Percentiles rank a stretch among this genome's conserved stretches.
Evolutionary conservation across 2,113 vertebrate genomes (phyloP).

Genomic region (Eidolon helvum): DNA sequence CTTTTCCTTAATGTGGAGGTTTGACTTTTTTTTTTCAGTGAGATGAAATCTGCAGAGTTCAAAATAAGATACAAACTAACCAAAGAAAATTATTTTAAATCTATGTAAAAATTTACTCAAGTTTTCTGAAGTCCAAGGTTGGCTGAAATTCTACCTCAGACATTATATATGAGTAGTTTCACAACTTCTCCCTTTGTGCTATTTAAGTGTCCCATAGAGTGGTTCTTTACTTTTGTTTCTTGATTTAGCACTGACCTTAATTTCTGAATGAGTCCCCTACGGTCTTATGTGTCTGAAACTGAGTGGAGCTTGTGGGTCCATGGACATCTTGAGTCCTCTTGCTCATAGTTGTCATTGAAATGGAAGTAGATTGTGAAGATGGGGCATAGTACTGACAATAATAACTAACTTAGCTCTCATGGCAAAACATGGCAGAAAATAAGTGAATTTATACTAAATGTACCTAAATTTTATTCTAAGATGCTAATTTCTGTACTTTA

Average conservation of each 20-base stretch:
- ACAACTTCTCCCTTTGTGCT: constrained; percentile 6
- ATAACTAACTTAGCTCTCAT: not conserved
- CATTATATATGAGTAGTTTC: not conserved
- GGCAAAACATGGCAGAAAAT: not conserved
- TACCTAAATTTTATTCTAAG: not conserved
- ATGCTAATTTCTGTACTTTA: not conserved
- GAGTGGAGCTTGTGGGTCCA: not conserved
- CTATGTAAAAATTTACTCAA: not conserved
- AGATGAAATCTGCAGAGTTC: constrained; percentile 17
- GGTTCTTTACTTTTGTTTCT: constrained; percentile 7
- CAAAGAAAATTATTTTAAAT: constrained; percentile 41
- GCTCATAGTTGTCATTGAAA: not conserved
- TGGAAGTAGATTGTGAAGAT: not conserved
- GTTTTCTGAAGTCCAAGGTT: not conserved
- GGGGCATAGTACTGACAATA: not conserved
- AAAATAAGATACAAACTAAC: not conserved
- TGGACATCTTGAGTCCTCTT: not conserved
- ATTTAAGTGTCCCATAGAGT: not conserved
- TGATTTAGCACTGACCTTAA: constrained; percentile 1
- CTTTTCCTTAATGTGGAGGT: not conserved
- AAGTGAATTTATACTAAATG: not conserved
- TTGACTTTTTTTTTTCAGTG: not conserved
- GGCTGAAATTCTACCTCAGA: constrained; percentile 6
- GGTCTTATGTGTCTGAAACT: not conserved
- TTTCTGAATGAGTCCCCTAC: not conserved